Evolutionary conservation across 2,113 vertebrate species (phyloP).

Genomic region (Tachuris rubrigastra): DNA sequence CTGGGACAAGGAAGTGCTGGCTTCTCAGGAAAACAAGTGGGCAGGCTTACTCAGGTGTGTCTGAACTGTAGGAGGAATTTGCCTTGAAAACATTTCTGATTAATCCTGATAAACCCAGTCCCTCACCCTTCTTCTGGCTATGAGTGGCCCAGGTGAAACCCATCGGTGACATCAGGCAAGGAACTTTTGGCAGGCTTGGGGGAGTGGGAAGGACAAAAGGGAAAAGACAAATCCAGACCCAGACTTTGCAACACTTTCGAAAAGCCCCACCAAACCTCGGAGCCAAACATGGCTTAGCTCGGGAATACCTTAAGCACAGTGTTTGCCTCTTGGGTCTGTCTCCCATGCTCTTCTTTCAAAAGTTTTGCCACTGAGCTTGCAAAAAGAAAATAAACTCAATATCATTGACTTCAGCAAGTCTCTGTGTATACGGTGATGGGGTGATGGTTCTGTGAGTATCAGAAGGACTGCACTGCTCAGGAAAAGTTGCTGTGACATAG

Average conservation of each 20-base stretch:
- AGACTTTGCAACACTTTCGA: conserved; percentile 4
- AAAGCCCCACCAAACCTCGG: not conserved
- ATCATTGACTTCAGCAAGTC: not conserved
- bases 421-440: not conserved
- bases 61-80: not conserved
- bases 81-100: not conserved
- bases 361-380: not conserved
- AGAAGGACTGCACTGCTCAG: not conserved
- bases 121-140: not conserved
- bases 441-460: not conserved
- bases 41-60: not conserved
- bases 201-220: not conserved
- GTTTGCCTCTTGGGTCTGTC: not conserved
- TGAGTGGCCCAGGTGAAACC: not conserved
- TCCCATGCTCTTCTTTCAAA: not conserved
- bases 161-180: not conserved
- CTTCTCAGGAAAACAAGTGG: not conserved
- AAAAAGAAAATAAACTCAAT: not conserved
- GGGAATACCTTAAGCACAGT: not conserved
- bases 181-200: not conserved
- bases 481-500: not conserved
- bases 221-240: not conserved
- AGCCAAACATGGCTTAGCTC: not conserved
- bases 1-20: not conserved
- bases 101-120: not conserved